These are phyloP conservation scores for Lepilemur ruficaudatus DNA, from an alignment of 2,797 vertebrate species.

Conservation along the genomic window DNA sequence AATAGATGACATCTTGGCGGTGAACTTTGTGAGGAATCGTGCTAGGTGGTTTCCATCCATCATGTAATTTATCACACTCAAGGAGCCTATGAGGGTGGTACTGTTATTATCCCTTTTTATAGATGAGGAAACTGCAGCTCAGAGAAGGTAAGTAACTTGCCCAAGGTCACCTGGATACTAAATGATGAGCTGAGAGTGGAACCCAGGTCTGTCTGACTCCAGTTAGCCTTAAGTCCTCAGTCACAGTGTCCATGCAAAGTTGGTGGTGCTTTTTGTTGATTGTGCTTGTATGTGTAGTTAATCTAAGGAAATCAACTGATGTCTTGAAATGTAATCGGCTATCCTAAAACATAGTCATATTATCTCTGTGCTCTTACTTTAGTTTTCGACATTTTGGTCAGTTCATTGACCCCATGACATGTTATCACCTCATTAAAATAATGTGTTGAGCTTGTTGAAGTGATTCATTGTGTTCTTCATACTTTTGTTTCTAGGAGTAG, in stretches of 20 bases:
- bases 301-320: neutral
- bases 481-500: neutral
- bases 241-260: accelerated
- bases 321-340: neutral
- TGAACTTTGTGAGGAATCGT: neutral
- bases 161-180: no score
- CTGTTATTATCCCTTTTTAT: neutral
- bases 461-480: neutral
- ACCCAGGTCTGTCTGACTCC: neutral
- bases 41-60: neutral
- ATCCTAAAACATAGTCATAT: neutral
- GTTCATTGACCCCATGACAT: neutral
- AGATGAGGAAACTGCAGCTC: neutral
- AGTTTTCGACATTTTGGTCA: neutral
- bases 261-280: neutral
- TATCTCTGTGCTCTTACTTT: neutral
- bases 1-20: no score
- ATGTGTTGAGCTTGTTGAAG: neutral
- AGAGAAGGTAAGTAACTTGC: no score
- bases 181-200: no score
- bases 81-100: neutral
- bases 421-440: neutral
- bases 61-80: no score
- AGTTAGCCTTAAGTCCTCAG: neutral
- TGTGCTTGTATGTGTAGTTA: neutral